Percentiles rank a stretch among this genome's conserved stretches.
Conservation (phyloP, 2,888 invertebrate species). For the Branchipolynoe longqiensis region DNA sequence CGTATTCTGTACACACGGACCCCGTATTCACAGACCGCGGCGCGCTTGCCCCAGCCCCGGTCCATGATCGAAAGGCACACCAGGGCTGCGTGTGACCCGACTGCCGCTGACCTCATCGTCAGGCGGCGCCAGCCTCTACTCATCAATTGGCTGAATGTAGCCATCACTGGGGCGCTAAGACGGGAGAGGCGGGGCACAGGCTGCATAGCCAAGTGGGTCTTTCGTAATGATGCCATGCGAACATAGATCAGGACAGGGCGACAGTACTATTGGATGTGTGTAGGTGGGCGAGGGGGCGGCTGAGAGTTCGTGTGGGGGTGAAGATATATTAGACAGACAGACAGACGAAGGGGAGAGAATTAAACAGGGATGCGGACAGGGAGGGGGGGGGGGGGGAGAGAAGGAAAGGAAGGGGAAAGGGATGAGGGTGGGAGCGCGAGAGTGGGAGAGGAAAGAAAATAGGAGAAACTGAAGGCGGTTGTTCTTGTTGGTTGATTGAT, state of each 20-base stretch:
- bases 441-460: no score
- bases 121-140: slow-evolving; percentile 19
- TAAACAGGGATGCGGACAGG: not conserved
- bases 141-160: slow-evolving; percentile 57
- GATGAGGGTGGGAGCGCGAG: no score
- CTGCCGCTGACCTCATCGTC: slow-evolving; percentile 30
- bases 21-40: slow-evolving; percentile 48
- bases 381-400: no score
- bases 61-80: slow-evolving; percentile 56
- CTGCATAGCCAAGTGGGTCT: slow-evolving; percentile 31
- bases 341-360: not conserved
- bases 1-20: slow-evolving; percentile 25
- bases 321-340: not conserved
- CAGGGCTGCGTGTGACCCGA: slow-evolving; percentile 45
- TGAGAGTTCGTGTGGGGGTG: no score
- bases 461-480: no score
- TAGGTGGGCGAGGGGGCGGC: not conserved
- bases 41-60: slow-evolving; percentile 1
- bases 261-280: no score
- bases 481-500: no score
- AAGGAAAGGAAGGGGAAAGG: no score
- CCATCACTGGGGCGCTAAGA: slow-evolving; percentile 56
- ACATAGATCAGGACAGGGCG: slow-evolving; percentile 30
- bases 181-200: not conserved
- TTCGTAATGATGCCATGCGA: slow-evolving; percentile 31